Evolutionary conservation across 2,113 vertebrate genomes (phyloP).

Genomic region (Micromys minutus): DNA sequence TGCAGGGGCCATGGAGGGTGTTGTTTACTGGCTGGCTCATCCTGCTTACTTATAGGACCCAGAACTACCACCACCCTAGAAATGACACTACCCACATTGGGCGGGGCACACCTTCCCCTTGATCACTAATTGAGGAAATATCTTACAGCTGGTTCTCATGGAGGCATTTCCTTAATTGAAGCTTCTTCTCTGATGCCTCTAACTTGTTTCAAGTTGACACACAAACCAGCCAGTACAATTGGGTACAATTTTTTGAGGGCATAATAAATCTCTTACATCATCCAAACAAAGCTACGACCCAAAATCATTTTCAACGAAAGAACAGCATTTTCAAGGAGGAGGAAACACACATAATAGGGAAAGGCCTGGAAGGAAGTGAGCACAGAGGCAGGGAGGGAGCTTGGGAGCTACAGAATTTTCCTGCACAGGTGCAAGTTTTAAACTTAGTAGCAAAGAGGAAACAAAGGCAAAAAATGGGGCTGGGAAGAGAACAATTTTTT

Average conservation of each 20-base stretch:
- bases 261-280: neutral
- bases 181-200: neutral
- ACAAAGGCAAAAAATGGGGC: neutral
- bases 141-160: neutral
- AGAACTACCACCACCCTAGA: neutral
- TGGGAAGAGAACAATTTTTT: neutral
- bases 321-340: neutral
- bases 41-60: neutral
- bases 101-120: neutral
- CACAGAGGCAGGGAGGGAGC: neutral
- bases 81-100: neutral
- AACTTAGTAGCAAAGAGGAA: neutral
- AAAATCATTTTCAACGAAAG: neutral
- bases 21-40: neutral
- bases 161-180: neutral
- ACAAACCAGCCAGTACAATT: neutral
- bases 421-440: neutral
- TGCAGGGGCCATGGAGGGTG: neutral
- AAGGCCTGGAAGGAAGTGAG: neutral
- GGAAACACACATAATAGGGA: neutral
- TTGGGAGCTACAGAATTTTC: neutral
- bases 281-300: neutral
- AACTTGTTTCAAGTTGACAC: neutral
- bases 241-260: neutral
- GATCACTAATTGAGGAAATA: neutral